Base-by-base conservation (phyloP, 2,888 invertebrate species). In the Siphlonurus alternatus region DNA sequence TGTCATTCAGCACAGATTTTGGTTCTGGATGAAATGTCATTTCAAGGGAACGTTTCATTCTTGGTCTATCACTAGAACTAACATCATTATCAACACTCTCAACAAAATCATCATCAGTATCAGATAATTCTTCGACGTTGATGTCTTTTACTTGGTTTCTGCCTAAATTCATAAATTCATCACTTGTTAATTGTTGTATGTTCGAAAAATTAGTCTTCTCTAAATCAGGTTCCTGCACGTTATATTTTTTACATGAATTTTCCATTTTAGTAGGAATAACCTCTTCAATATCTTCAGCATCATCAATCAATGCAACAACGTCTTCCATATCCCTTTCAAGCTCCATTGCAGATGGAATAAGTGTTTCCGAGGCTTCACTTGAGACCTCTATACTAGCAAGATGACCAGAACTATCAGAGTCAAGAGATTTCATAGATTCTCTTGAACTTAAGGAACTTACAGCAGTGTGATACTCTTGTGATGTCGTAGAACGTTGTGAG, bases 351-450 rank as follows among this genome's bases (percentile, higher is more conserved):
- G 96, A 94, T 18, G 94, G 92, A 10, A 97, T 88, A 7, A 97
- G 76, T 1, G 96, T 97, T 77, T 95, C 95, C 1, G 94, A 94
- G 24, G 88, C 81, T 75, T 96, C 95, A 38, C 94, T 94, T 53
- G 92, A 85, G 61, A 79, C 75, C 76, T 93, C 93, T 67, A 93
- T 84, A 72, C 93, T 93, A 1, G 88, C 92, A 65, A 93, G 79
- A 74, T 93, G 88, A 20, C 91, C 92, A 0, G 93, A 93, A 68
- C 89, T 90, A 75, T 93, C 88, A 1, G 93, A 93, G 72, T 92
- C 91, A 59, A 93, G 78, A 66, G 93, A 93, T 73, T 87, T 90
- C 86, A 92, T 89, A 67, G 93, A 93, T 72, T 91, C 92, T 70
- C 89, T 84, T 0, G 93, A 92, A 72, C 92, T 91, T 66, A 93